Evolutionary conservation across 2,888 invertebrate genomes (phyloP), one percentile per base, ranked within the genome.

Genomic region (Lissonota sp.): DNA sequence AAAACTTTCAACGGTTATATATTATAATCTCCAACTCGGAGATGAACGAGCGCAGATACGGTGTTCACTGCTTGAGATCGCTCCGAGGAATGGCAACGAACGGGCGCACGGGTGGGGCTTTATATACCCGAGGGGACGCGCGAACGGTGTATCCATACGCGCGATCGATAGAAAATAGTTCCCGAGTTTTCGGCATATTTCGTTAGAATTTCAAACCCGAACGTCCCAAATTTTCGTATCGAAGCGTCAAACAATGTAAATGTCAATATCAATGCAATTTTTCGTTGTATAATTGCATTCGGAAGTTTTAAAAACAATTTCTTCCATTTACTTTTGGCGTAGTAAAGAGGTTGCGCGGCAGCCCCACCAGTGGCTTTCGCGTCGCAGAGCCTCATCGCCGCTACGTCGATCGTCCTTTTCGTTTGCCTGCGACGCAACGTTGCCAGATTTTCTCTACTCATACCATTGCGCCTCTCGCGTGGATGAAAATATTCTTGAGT

Each of bases 21-120:
- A 42, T 1, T 14, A n/a, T 39, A 69, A 6, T 53, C 51, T 44
- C 53, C 1, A n/a, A 42, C 39, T 69, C 80, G 60, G 70, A 70
- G 83, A 78, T 80, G 78, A 80, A 39, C 79, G 86, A 88, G 87
- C 86, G 73, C n/a, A 88, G 86, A 88, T 83, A 88, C 89, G 82
- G 79, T 75, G 85, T 76, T 7, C 85, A 80, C 85, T 83, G 76
- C 44, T 85, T 60, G 85, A 85, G 79, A 83, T 64, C 80, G 83
- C 83, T 76, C 82, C 83, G 82, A 79, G 84, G 85, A 90, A 87
- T 90, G 87, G 76, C 81, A 74, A 51, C 69, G 10, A 49, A 8
- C 4, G 0, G 39, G 44, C 16, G 14, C 4, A 4, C 12, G 75
- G 83, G 85, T 75, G 85, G 86, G 83, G 71, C 40, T 80, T 87